Evolutionary conservation across 2,888 invertebrate genomes (phyloP).

Genomic region (Plagodis dolabraria): DNA sequence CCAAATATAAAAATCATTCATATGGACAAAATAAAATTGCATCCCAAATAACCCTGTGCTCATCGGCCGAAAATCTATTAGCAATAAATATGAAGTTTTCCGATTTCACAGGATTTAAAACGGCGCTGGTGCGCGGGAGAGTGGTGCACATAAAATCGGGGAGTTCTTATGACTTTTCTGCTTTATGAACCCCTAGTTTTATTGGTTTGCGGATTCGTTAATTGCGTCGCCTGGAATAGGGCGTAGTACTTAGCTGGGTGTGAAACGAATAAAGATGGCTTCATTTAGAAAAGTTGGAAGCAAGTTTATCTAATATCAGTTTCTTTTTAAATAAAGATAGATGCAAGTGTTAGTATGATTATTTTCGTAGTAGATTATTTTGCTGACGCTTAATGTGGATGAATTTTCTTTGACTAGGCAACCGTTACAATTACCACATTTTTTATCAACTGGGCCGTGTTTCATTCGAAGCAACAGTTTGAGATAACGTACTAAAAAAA

Average conservation of each 20-base stretch:
- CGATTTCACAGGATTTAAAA: slow-evolving; percentile 83
- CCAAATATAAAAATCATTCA: slow-evolving; percentile 83
- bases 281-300: slow-evolving; percentile 5
- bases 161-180: slow-evolving; percentile 71
- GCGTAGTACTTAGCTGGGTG: slow-evolving; percentile 23
- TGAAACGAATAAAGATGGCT: slow-evolving; percentile 10
- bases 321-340: background rate
- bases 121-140: slow-evolving; percentile 52
- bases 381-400: no score
- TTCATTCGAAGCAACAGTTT: no score
- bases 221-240: slow-evolving; percentile 40
- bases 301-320: background rate
- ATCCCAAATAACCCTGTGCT: slow-evolving; percentile 81
- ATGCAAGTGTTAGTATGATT: slow-evolving; percentile 17
- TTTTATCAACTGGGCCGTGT: no score
- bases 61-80: slow-evolving; percentile 83
- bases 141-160: slow-evolving; percentile 60
- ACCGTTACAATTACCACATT: no score
- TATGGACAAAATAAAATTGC: slow-evolving; percentile 85
- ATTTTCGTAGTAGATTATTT: no score
- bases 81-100: slow-evolving; percentile 85
- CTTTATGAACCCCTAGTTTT: slow-evolving; percentile 73
- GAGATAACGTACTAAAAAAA: no score
- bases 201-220: slow-evolving; percentile 58
- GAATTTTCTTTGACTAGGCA: no score